Base-by-base conservation (phyloP, 2,113 vertebrate genomes). In the Platichthys stellatus region DNA sequence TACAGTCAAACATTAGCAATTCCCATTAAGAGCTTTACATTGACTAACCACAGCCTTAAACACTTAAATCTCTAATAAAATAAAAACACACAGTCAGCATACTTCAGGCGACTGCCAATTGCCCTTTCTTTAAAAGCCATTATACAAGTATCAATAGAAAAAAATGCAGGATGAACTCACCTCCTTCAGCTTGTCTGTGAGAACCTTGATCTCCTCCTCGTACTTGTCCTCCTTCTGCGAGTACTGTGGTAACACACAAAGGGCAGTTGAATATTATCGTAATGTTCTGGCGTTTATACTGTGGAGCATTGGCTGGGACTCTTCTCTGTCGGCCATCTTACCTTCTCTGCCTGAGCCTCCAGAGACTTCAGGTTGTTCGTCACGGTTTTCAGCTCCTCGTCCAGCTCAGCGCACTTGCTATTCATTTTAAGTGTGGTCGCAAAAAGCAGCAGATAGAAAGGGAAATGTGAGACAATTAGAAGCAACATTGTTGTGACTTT, bases 291-390 rank as follows among this genome's bases (percentile, higher is more conserved):
- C 58, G 40, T 43, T 43, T 26, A 58, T 4, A 24, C 3, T 2
- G n/a, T 26, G 14, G 38, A 53, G 65, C 26, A n/a, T 12, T 26
- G 17, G 38, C 11, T 0, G 5, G 17, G 11, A 18, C 11, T 57
- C 2, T 9, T 43, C 28, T 26, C n/a, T 1, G n/a, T 60, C 6
- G 24, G 57, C 12, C 17, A 9, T 5, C 53, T 51, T 95, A 99
- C 98, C 96, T 99, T 99, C 93, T 99, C 98, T 87, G 98, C 97
- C 96, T 99, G 98, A 91, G 98, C 98, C 95, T 99, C 98, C 92
- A 99, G 95, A 88, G 98, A 99, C 95, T 99, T 99, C 95, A 99
- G 93, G 95, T 97, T 99, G 97, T 99, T 99, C 93, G 97, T 98
- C 92, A 99, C 98, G 75, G 97, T 99, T 95, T 99, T 99, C 95